These are phyloP conservation scores for Zaprionus capensis DNA, from an alignment of 1,140 invertebrate genomes.

Conservation along the genomic window DNA sequence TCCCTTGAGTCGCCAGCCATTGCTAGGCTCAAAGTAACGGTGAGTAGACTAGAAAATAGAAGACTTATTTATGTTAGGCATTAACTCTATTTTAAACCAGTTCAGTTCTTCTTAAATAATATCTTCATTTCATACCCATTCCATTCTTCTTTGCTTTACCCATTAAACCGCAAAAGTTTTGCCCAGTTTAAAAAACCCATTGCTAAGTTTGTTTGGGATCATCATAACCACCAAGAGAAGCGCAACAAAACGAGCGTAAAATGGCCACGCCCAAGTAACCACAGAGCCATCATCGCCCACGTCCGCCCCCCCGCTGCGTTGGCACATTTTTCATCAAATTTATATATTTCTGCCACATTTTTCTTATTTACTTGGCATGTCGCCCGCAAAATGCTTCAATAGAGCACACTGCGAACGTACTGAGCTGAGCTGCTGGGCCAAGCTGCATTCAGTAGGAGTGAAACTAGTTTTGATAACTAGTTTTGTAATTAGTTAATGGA, in stretches of 20 bases:
- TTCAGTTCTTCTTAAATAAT: neutral
- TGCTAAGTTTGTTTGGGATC: neutral
- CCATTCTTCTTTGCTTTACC: neutral
- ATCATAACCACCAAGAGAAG: neutral
- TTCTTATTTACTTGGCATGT: slow-evolving; percentile 30
- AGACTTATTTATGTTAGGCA: neutral
- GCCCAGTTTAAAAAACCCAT: neutral
- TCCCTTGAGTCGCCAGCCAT: slow-evolving; percentile 81
- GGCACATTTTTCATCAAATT: slow-evolving; percentile 27
- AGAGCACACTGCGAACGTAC: neutral
- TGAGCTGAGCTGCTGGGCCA: neutral
- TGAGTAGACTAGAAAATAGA: slow-evolving; percentile 42
- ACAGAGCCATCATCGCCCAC: slow-evolving; percentile 3
- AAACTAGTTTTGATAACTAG: slow-evolving; percentile 28
- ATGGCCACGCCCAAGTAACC: slow-evolving; percentile 29
- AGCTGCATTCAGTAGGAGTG: slow-evolving; percentile 1
- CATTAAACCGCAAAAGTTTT: neutral
- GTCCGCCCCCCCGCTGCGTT: neutral
- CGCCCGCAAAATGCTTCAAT: slow-evolving; percentile 37
- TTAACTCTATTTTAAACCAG: neutral
- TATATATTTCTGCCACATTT: slow-evolving; percentile 25
- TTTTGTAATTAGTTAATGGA: slow-evolving; percentile 54
- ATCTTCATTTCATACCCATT: neutral
- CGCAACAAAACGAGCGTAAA: slow-evolving; percentile 7
- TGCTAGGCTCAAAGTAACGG: slow-evolving; percentile 80